Evolutionary conservation across 1,140 invertebrate species (phyloP).

Genomic region (Arion vulgaris): DNA sequence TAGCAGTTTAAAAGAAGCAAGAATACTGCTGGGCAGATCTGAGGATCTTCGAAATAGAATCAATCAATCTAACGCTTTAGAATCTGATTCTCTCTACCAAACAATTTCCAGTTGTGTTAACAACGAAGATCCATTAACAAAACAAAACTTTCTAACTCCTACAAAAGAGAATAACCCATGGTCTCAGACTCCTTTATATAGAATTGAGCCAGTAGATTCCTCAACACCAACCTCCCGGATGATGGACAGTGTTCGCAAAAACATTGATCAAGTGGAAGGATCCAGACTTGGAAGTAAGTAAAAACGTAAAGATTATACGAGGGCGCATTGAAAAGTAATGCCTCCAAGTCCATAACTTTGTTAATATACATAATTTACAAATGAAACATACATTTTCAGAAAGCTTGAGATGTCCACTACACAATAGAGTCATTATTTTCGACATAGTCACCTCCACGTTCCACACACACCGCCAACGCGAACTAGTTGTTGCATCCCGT

Average conservation of each 20-base stretch:
- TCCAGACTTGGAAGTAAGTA: constrained; percentile 32
- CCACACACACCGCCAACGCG: too few relatives aligned
- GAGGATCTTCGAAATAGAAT: not conserved
- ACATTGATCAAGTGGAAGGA: not conserved
- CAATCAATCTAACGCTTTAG: not conserved
- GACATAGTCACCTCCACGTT: too few relatives aligned
- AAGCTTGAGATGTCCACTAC: too few relatives aligned
- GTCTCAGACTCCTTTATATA: constrained; percentile 2
- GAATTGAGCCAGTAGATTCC: not conserved
- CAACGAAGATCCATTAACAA: not conserved
- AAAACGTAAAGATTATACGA: not conserved
- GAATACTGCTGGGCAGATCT: constrained; percentile 13
- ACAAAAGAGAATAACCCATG: not conserved
- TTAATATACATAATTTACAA: too few relatives aligned
- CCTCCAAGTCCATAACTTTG: too few relatives aligned
- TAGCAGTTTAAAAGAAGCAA: constrained; percentile 12
- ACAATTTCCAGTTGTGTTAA: not conserved
- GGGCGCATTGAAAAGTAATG: too few relatives aligned
- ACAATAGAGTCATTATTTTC: too few relatives aligned
- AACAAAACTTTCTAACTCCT: not conserved
- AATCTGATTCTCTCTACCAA: constrained; percentile 14
- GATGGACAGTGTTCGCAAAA: not conserved
- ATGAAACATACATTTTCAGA: too few relatives aligned
- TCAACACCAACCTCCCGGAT: constrained; percentile 3
- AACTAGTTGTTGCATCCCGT: too few relatives aligned